A percentile compares a stretch with the other conserved stretches of the same genome.
phyloP scores from a whole-genome alignment of 2,113 vertebrate genomes.

The Bathybates hornii region DNA sequence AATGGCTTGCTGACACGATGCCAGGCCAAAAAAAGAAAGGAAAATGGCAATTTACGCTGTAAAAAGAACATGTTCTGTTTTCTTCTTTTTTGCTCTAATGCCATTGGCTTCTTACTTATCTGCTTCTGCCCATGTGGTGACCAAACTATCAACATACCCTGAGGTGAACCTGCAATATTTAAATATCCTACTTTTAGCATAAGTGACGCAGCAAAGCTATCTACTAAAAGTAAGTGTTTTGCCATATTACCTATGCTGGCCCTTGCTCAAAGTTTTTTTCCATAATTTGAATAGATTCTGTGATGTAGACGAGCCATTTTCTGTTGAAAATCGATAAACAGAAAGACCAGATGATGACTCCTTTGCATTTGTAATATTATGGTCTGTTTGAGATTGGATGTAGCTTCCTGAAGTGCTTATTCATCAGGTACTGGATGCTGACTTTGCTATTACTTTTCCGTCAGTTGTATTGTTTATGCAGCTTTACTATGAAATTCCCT shows the following conservation, averaged over 20 bases:
- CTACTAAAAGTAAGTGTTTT: neutral
- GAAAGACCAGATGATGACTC: neutral
- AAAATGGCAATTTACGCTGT: slow-evolving; percentile 2
- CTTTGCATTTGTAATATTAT: neutral
- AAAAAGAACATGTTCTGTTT: neutral
- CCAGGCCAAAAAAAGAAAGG: neutral
- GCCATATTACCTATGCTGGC: neutral
- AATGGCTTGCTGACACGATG: slow-evolving; percentile 17
- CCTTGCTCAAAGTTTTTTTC: neutral
- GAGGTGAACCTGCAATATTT: neutral
- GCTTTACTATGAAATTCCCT: neutral
- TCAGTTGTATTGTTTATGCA: neutral
- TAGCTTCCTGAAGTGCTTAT: neutral
- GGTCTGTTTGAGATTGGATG: neutral
- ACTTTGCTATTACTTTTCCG: neutral
- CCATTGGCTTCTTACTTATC: slow-evolving; percentile 10
- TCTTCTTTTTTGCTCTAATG: neutral
- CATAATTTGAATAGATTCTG: neutral
- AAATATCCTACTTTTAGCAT: neutral
- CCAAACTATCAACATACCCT: neutral
- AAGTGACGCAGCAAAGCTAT: slow-evolving; percentile 1
- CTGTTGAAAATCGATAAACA: neutral
- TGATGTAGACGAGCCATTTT: neutral
- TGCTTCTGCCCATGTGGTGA: neutral
- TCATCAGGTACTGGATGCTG: neutral